Percentiles rank a stretch among this genome's conserved stretches.
These are phyloP conservation scores for Schlechtendalia chinensis DNA, from an alignment of 1,140 invertebrate genomes.

Conservation along the genomic window DNA sequence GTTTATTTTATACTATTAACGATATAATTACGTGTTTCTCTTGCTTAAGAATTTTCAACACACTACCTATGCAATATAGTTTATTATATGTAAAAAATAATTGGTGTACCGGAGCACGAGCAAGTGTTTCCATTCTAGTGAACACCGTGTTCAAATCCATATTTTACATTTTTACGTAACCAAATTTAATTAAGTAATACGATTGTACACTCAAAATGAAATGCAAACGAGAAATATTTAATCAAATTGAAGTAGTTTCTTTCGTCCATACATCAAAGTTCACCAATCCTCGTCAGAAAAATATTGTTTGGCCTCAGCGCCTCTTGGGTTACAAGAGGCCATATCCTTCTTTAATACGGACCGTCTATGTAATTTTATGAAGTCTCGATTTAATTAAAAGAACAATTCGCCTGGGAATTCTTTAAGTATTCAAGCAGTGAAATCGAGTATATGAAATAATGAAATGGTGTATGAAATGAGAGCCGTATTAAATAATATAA, in stretches of 20 bases:
- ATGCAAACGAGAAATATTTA: constrained; percentile 43
- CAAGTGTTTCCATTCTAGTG: not conserved
- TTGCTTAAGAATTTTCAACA: not conserved
- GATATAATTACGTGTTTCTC: not conserved
- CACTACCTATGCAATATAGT: not conserved
- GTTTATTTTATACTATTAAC: not conserved
- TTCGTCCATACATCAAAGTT: constrained; percentile 24
- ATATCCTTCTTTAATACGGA: not conserved
- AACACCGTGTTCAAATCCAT: not conserved
- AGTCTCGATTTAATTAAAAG: constrained; percentile 48
- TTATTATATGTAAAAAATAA: not conserved
- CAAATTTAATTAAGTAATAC: constrained; percentile 43
- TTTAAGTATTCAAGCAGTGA: constrained; percentile 8
- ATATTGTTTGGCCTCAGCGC: constrained; percentile 7
- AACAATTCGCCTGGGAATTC: constrained; percentile 47
- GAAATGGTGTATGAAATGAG: not conserved
- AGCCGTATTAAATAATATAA: not conserved
- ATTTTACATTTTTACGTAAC: constrained; percentile 13
- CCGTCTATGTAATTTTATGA: constrained; percentile 4
- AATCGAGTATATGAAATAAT: not conserved
- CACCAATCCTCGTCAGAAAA: constrained; percentile 25
- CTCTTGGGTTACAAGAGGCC: constrained; percentile 26
- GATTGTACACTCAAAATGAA: constrained; percentile 30
- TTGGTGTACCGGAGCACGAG: not conserved
- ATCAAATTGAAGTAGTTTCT: constrained; percentile 36